Conservation (phyloP, 2,888 invertebrate genomes). For the Epistrophella euchroma region DNA sequence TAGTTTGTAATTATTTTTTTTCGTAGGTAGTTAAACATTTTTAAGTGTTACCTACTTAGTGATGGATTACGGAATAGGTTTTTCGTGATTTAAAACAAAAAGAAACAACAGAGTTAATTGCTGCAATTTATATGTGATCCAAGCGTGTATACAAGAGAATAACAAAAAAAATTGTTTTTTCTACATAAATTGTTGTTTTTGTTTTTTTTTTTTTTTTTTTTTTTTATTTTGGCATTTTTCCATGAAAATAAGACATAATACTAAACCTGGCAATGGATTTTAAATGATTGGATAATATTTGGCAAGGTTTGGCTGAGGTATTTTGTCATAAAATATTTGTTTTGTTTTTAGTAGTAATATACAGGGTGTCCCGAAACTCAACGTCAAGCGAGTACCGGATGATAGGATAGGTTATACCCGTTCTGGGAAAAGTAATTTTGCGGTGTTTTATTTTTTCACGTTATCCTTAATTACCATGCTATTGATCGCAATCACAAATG, state of each 20-base stretch:
- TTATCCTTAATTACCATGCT: no score
- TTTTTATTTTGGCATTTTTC: conserved; percentile 36
- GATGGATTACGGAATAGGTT: conserved; percentile 37
- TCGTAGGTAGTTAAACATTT: conserved; percentile 6
- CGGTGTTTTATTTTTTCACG: no score
- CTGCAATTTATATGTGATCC: conserved; percentile 38
- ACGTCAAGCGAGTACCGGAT: no score
- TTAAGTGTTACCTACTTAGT: conserved; percentile 18
- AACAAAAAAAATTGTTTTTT: not conserved
- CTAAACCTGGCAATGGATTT: conserved; percentile 32
- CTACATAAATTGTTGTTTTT: conserved; percentile 15
- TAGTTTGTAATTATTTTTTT: not conserved
- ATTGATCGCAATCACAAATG: no score
- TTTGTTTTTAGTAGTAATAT: no score
- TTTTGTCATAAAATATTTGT: not conserved
- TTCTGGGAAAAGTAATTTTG: no score
- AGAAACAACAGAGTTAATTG: conserved; percentile 14
- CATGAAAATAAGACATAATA: conserved; percentile 10
- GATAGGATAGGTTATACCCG: no score
- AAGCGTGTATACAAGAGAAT: conserved; percentile 12
- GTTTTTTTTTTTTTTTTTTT: no score
- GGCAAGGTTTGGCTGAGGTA: conserved; percentile 6
- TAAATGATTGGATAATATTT: conserved; percentile 20
- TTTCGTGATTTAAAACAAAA: conserved; percentile 15
- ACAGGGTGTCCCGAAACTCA: no score